Base-by-base conservation (phyloP, 1,140 invertebrate genomes). In the Aphelinus atriplicis region DNA sequence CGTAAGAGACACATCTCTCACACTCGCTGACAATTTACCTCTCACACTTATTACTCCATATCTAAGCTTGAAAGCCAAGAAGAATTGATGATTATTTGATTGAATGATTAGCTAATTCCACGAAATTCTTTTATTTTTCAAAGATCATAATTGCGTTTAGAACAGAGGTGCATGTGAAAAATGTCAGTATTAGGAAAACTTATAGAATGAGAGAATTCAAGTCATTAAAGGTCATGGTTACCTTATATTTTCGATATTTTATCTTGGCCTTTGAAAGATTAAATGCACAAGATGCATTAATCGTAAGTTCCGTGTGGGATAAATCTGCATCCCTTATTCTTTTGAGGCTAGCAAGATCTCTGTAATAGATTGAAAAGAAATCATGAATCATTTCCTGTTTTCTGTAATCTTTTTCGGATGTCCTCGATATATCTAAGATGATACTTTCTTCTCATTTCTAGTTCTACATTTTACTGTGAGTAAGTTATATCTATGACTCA, bases 311-410 rank as follows among this genome's bases (percentile, higher is more conserved):
- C 3, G 51, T 1, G 2, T 56, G 70, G 1, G 66, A 71, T 26
- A 82, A 61, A 42, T 57, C 10, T 47, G 68, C 75, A 60, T 82
- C 48, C 10, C 55, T 70, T 45, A 56, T 80, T 73, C 78, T 80
- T 45, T 76, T 60, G 1, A 81, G 4, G 3, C 78, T 81, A 26
- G 75, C 79, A 0, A 82, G 43, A 75, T 81, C 71, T 61, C 80
- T 82, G 43, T 68, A 76, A 26, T 26, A 26, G 26, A 26, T 26
- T 26, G 26, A 26, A 26, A 26, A 26, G 26, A 26, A 26, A 26
- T 26, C 26, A n/a, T n/a, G 61, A 63, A 5, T 43, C 42, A 42
- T 26, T 63, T 7, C 42, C 45, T 5, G 26, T 26, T 53, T 53
- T 4, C 9, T 53, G 4, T 53, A 9, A 4, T 53, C 51, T 6